phyloP scores from a whole-genome alignment of 2,113 vertebrate genomes.

The Rhadina sibilatrix region DNA sequence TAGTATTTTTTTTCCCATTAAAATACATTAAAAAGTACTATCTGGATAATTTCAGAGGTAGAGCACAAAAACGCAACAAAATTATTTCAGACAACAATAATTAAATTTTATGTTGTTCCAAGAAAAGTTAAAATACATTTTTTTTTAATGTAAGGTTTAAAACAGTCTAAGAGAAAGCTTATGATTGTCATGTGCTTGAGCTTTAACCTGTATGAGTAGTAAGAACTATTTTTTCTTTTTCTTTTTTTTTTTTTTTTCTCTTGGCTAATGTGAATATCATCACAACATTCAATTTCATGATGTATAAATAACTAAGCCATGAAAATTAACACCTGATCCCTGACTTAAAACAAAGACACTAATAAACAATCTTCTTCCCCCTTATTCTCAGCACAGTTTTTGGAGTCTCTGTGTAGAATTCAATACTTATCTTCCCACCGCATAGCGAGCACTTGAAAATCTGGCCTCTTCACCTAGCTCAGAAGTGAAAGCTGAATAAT shows the following conservation, averaged over 20 bases:
- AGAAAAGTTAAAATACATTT: background rate
- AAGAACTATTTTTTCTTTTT: background rate
- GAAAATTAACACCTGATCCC: background rate
- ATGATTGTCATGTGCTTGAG: background rate
- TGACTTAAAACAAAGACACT: background rate
- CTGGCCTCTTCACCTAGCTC: background rate
- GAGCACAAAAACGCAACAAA: background rate
- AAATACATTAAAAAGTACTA: background rate
- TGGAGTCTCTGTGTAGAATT: background rate
- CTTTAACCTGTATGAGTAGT: background rate
- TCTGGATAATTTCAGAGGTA: background rate
- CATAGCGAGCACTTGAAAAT: background rate
- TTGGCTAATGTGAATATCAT: background rate
- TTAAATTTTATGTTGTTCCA: background rate
- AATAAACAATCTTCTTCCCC: background rate
- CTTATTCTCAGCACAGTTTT: background rate
- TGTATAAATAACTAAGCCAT: background rate
- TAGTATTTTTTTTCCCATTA: background rate
- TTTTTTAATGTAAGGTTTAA: background rate
- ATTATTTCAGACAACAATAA: background rate
- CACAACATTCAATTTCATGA: background rate
- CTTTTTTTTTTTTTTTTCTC: background rate
- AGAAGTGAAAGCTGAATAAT: background rate
- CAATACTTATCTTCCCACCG: background rate
- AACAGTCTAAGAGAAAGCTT: background rate